Evolutionary conservation across 1,140 invertebrate genomes (phyloP).

Genomic region (Laupala kohalensis): DNA sequence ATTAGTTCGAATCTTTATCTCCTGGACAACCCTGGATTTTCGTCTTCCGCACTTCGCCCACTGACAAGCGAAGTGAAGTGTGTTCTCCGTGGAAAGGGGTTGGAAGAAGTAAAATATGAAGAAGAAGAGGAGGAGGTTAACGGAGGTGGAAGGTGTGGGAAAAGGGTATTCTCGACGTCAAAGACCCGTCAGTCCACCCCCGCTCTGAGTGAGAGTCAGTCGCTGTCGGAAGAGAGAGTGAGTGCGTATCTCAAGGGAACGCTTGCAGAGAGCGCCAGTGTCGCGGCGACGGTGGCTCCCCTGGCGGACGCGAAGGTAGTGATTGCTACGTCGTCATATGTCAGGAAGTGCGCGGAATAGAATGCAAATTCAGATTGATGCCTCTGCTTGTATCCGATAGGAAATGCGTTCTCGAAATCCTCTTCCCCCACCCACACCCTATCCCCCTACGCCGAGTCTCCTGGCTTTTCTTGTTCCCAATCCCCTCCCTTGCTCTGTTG

Average conservation of each 20-base stretch:
- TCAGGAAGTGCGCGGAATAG: not conserved
- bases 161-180: not conserved
- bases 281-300: not conserved
- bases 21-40: not conserved
- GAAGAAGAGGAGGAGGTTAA: too few relatives aligned
- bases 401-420: not conserved
- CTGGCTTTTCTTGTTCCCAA: too few relatives aligned
- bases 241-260: not conserved
- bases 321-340: not conserved
- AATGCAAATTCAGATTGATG: not conserved
- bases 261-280: not conserved
- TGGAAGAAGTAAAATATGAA: too few relatives aligned
- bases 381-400: not conserved
- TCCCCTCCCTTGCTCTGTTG: too few relatives aligned
- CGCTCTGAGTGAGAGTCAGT: too few relatives aligned
- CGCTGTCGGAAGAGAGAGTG: too few relatives aligned
- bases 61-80: too few relatives aligned
- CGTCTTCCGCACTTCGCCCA: not conserved
- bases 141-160: too few relatives aligned
- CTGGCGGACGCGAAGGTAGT: not conserved
- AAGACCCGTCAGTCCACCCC: not conserved
- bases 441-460: too few relatives aligned
- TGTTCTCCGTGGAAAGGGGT: too few relatives aligned
- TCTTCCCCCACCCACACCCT: not conserved
- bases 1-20: not conserved